Percentiles rank a stretch among this genome's conserved stretches.
phyloP scores from a whole-genome alignment of 2,797 vertebrate species.

The Nyctalus aviator region DNA sequence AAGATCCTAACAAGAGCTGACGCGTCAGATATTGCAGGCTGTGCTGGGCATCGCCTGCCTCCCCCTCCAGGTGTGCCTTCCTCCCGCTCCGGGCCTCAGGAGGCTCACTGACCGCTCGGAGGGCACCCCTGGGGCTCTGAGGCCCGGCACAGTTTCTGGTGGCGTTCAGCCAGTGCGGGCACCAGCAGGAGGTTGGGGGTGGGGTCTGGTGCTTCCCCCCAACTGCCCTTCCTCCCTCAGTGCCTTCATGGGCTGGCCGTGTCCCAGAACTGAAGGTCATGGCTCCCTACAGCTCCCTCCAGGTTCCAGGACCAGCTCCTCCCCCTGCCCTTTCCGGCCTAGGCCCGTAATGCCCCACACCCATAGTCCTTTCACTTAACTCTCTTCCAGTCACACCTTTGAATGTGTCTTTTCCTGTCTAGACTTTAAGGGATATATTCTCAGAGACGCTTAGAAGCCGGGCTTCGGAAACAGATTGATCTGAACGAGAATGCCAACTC shows the following conservation, averaged over 20 bases:
- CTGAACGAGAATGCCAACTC: background rate
- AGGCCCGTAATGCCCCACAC: background rate
- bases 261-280: background rate
- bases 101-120: background rate
- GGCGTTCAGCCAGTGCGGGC: background rate
- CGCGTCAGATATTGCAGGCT: background rate
- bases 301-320: background rate
- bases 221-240: background rate
- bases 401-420: background rate
- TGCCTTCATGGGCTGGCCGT: background rate
- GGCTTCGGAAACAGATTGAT: conserved; percentile 13
- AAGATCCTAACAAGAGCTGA: background rate
- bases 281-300: background rate
- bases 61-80: background rate
- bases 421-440: background rate
- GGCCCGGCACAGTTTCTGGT: background rate
- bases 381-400: background rate
- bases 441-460: background rate
- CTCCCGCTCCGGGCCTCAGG: background rate
- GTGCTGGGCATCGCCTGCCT: background rate
- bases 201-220: background rate
- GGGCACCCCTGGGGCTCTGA: background rate
- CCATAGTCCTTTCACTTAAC: background rate
- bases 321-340: background rate
- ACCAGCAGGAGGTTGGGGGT: background rate